Conservation (phyloP, 1,140 invertebrate genomes). For the Chrysomallon squamiferum region DNA sequence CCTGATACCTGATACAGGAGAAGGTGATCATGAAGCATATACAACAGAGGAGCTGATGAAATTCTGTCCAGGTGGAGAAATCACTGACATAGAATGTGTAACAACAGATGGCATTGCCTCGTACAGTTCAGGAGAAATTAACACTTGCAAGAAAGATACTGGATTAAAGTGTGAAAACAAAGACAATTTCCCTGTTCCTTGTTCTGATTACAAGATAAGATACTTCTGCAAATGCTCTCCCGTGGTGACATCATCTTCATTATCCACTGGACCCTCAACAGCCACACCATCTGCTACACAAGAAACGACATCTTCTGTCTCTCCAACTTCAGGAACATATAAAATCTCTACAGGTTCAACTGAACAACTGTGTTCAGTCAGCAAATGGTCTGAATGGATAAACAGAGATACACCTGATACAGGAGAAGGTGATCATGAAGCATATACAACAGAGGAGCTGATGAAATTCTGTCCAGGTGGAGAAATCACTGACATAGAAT, state of each 20-base stretch:
- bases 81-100: constrained; percentile 25
- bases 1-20: constrained; percentile 25
- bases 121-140: constrained; percentile 12
- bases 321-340: background rate
- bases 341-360: constrained; percentile 8
- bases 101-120: constrained; percentile 12
- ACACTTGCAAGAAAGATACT: constrained; percentile 19
- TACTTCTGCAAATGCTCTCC: constrained; percentile 50
- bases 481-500: constrained; percentile 39
- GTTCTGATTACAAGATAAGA: constrained; percentile 57
- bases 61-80: constrained; percentile 27
- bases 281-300: background rate
- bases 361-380: constrained; percentile 4
- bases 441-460: constrained; percentile 25
- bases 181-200: constrained; percentile 26
- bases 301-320: background rate
- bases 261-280: constrained; percentile 10
- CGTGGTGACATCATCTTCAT: too few relatives aligned
- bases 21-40: constrained; percentile 38
- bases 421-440: constrained; percentile 32
- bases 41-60: constrained; percentile 26
- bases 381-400: constrained; percentile 35
- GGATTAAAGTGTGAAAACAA: constrained; percentile 23
- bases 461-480: constrained; percentile 38
- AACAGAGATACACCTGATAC: constrained; percentile 25